These are phyloP conservation scores for Sapayoa aenigma DNA, from an alignment of 2,113 vertebrate genomes.

Conservation along the genomic window DNA sequence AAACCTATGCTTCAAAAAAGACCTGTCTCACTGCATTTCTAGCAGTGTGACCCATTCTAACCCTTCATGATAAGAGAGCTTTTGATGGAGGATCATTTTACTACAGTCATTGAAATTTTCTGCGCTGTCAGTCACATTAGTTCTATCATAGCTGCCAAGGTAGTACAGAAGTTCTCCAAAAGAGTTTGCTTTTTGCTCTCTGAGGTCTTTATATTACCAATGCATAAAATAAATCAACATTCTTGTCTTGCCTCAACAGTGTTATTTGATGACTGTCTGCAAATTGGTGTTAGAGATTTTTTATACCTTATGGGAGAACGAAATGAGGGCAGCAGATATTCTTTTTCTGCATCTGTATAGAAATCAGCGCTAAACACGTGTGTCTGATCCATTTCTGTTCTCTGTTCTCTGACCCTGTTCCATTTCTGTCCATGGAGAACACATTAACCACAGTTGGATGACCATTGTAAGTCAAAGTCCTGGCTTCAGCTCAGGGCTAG, in stretches of 20 bases:
- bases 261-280: background rate
- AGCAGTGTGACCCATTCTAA: background rate
- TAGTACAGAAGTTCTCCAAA: background rate
- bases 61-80: background rate
- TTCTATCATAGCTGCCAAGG: background rate
- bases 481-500: background rate
- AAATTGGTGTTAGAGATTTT: background rate
- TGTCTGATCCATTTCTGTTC: background rate
- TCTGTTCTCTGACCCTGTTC: background rate
- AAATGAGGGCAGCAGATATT: background rate
- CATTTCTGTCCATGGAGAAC: background rate
- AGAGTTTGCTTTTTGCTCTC: background rate
- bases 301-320: background rate
- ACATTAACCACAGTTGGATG: background rate
- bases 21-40: background rate
- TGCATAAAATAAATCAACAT: background rate
- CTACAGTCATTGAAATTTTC: background rate
- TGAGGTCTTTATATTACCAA: background rate
- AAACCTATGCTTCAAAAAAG: background rate
- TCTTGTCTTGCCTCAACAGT: background rate
- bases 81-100: background rate
- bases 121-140: background rate
- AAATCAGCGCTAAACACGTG: background rate
- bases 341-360: background rate
- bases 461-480: background rate